Evolutionary conservation across 30 jellyfish, hydroid and myxozoan genomes (phyloP), one percentile per base, ranked within the genome.

Genomic region (Cassiopea xamachana): DNA sequence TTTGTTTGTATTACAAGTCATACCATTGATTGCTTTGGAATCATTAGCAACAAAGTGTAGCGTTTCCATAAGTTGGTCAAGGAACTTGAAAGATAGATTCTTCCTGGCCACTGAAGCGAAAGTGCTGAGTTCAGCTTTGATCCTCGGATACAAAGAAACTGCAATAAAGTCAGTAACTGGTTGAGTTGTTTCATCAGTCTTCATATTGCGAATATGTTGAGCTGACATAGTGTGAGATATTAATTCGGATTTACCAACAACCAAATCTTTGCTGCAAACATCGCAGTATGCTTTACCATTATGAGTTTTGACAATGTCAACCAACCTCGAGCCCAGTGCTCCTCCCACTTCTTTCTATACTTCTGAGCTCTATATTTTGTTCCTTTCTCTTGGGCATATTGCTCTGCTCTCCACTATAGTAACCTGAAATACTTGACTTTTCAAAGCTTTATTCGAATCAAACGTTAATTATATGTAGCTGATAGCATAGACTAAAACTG

Each of bases 51-150:
- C 17, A 58, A 48, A 78, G 27, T 51, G 75, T 60, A 78, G 51
- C 15, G 87, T 78, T 50, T 12, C 59, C 75, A 78, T 55, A 48
- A 78, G 51, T 7, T 51, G 15, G 14, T 78, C 87, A 48, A 49
- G 87, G 51, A 78, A 78, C 15, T 78, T 78, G 55, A 50, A 49
- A 27, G 87, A 78, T 7, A 78, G 15, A 58, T 78, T 78, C 39
- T 60, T 51, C 55, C 75, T 78, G 50, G 87, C 75, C 17, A 78
- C 14, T 19, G 27, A 51, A n/a, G 75, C 75, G 17, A 78, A 75
- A 78, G 87, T 50, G 75, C 51, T 78, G 16, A 49, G 87, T 51
- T 78, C 87, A 14, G 75, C 87, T 78, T 43, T 60, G 46, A 78
- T 78, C 75, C 48, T 78, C 19, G 5, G 58, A 7, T 48, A 7